Conservation (phyloP, 2,797 vertebrate species). For the Sciurus carolinensis region DNA sequence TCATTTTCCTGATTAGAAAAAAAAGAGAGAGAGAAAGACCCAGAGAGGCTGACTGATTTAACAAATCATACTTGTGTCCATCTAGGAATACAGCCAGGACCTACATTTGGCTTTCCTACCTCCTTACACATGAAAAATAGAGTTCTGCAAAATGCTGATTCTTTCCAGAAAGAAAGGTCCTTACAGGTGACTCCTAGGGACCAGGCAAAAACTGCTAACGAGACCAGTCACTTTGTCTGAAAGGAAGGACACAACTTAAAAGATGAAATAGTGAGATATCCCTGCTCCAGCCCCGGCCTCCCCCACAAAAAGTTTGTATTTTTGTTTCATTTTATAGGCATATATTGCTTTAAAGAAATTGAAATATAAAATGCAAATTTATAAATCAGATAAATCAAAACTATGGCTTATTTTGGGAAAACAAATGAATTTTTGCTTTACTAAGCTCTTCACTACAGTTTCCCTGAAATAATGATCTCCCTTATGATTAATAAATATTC, state of each 20-base stretch:
- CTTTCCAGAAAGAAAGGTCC: not conserved
- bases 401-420: constrained; percentile 2
- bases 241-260: not conserved
- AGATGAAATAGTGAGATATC: not conserved
- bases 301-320: not conserved
- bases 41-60: not conserved
- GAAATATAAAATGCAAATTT: constrained; percentile 59
- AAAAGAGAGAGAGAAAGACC: not conserved
- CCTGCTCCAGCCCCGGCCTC: not conserved
- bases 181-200: not conserved
- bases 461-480: constrained; percentile 74
- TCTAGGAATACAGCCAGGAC: not conserved
- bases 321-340: constrained; percentile 44
- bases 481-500: constrained; percentile 64
- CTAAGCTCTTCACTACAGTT: constrained; percentile 19
- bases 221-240: not conserved
- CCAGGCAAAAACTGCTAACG: not conserved
- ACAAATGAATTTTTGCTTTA: constrained; percentile 12
- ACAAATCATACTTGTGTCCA: not conserved
- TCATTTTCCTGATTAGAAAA: constrained; percentile 47
- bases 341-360: constrained; percentile 55
- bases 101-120: not conserved
- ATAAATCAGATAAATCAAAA: constrained; percentile 30
- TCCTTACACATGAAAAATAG: not conserved
- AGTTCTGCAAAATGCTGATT: not conserved